phyloP scores from a whole-genome alignment of 1,140 invertebrate genomes.

The Drosophila punjabiensis region DNA sequence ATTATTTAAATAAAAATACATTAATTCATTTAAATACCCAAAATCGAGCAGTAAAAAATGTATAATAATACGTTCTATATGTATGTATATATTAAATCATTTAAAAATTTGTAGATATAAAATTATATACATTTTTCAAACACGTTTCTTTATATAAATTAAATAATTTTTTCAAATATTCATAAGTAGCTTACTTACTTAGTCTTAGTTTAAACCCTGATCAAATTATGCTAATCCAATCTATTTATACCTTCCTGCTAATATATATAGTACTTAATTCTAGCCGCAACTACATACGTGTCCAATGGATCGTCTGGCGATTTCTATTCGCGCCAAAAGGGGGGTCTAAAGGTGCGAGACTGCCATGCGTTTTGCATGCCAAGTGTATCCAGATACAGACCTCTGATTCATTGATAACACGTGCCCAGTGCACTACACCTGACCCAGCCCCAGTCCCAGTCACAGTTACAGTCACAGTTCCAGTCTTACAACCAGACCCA shows the following conservation, averaged over 20 bases:
- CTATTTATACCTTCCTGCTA: slow-evolving; percentile 6
- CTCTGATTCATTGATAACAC: slow-evolving; percentile 68
- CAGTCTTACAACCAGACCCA: background rate
- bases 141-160: no score
- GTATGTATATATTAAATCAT: no score
- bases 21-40: no score
- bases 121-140: no score
- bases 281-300: background rate
- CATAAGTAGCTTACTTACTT: background rate
- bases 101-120: background rate
- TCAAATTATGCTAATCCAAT: background rate
- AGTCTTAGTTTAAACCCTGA: background rate
- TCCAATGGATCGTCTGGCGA: slow-evolving; percentile 14
- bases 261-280: background rate
- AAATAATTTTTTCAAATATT: no score
- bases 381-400: slow-evolving; percentile 56
- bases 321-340: background rate
- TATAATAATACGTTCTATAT: no score
- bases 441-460: slow-evolving; percentile 13
- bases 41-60: no score
- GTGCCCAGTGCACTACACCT: slow-evolving; percentile 51
- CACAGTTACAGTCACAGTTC: slow-evolving; percentile 3
- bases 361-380: slow-evolving; percentile 52
- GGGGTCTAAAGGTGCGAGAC: slow-evolving; percentile 31
- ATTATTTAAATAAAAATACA: background rate